phyloP scores from a whole-genome alignment of 2,888 invertebrate genomes.

The Aphodius granarius region DNA sequence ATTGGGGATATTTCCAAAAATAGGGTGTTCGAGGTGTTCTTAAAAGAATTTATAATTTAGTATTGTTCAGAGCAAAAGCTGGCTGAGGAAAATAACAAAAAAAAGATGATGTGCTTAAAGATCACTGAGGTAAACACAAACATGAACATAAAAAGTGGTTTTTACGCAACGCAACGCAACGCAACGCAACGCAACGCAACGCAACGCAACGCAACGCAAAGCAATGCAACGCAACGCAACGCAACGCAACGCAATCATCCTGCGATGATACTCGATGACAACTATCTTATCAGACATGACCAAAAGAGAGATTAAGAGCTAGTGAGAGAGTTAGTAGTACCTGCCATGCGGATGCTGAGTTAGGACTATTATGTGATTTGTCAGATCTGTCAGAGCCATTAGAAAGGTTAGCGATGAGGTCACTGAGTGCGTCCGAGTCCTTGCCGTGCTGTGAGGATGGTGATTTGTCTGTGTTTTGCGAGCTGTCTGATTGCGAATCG shows the following conservation, averaged over 20 bases:
- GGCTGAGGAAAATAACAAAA: no score
- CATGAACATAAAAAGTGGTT: neutral
- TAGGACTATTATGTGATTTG: slow-evolving; percentile 51
- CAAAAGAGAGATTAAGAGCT: no score
- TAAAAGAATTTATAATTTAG: no score
- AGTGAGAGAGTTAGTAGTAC: slow-evolving; percentile 47
- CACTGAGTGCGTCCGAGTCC: slow-evolving; percentile 51
- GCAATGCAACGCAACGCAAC: no score
- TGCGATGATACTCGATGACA: no score
- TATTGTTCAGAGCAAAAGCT: no score
- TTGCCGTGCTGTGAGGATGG: slow-evolving; percentile 27
- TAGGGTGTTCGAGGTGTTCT: no score
- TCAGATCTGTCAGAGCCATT: slow-evolving; percentile 51
- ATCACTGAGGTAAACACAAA: neutral
- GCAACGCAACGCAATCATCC: neutral
- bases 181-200: no score
- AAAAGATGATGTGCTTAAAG: no score
- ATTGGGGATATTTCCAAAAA: no score
- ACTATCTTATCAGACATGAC: no score
- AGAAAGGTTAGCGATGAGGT: slow-evolving; percentile 54
- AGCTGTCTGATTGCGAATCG: slow-evolving; percentile 34
- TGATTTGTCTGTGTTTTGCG: slow-evolving; percentile 34
- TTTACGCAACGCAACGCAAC: neutral
- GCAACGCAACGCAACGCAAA: no score
- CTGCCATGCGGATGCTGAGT: slow-evolving; percentile 56